These are phyloP conservation scores for Alviniconcha strummeri DNA, from an alignment of 2,888 invertebrate species.

Conservation along the genomic window DNA sequence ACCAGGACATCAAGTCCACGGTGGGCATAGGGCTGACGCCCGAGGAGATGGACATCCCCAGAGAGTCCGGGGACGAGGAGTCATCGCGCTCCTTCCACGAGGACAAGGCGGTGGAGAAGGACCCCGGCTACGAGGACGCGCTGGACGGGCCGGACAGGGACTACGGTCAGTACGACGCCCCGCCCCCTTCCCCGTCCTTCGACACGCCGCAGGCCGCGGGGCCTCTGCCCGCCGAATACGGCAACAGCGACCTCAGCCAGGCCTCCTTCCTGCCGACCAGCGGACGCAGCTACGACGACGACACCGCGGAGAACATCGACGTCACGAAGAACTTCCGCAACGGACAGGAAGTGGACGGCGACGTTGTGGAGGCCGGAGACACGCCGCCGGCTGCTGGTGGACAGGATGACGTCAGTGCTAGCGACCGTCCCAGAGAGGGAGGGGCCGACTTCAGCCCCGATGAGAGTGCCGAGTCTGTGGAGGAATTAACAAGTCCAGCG, in stretches of 20 bases:
- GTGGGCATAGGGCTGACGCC: neutral
- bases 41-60: conserved; percentile 25
- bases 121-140: neutral
- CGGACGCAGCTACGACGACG: neutral
- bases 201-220: neutral
- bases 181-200: neutral
- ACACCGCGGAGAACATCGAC: neutral
- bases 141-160: neutral
- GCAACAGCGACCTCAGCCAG: neutral
- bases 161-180: neutral
- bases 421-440: no score
- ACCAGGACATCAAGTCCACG: conserved; percentile 5
- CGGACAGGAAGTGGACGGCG: neutral
- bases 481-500: no score
- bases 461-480: neutral
- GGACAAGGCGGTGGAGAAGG: conserved; percentile 9
- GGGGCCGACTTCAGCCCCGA: neutral
- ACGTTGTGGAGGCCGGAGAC: neutral
- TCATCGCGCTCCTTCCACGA: conserved; percentile 7
- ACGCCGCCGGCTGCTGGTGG: neutral
- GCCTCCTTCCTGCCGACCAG: neutral
- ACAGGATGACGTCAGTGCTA: neutral
- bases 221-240: neutral
- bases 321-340: neutral
- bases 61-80: conserved; percentile 21